A percentile compares a stretch with the other conserved stretches of the same genome.
Evolutionary conservation across 2,113 vertebrate genomes (phyloP).

Genomic region (Diphyllodes magnificus): DNA sequence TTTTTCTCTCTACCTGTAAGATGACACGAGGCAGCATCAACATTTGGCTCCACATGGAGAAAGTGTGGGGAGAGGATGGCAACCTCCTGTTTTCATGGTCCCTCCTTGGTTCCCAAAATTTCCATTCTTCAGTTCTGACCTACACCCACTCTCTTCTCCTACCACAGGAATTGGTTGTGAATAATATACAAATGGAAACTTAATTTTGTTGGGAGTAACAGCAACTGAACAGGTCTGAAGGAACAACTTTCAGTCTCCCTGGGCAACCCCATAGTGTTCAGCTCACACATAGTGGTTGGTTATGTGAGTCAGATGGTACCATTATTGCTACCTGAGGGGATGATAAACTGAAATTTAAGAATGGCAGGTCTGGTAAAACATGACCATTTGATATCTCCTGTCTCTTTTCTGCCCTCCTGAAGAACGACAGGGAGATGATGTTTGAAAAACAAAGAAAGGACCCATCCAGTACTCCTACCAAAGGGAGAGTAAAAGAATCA

Average conservation of each 20-base stretch:
- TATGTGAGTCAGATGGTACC: not conserved
- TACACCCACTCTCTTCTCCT: not conserved
- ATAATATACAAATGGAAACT: not conserved
- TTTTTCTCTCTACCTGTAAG: slow-evolving; percentile 5
- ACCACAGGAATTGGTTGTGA: not conserved
- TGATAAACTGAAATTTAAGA: not conserved
- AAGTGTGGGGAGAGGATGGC: not conserved
- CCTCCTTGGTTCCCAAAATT: not conserved
- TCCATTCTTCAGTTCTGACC: not conserved
- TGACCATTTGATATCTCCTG: not conserved
- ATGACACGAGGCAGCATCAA: not conserved
- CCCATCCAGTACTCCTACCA: not conserved
- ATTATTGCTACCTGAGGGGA: not conserved
- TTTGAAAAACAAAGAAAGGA: not conserved
- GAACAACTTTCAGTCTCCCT: not conserved
- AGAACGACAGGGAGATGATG: not conserved
- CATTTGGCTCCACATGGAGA: not conserved
- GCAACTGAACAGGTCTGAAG: not conserved
- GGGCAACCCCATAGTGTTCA: not conserved
- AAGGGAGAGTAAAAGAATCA: not conserved
- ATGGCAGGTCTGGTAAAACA: not conserved
- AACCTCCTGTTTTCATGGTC: not conserved
- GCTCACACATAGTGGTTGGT: not conserved
- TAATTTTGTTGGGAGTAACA: not conserved
- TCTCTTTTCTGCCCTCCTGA: not conserved